Evolutionary conservation across 2,888 invertebrate genomes (phyloP), one percentile per base, ranked within the genome.

Genomic region (Dascillus cervinus): DNA sequence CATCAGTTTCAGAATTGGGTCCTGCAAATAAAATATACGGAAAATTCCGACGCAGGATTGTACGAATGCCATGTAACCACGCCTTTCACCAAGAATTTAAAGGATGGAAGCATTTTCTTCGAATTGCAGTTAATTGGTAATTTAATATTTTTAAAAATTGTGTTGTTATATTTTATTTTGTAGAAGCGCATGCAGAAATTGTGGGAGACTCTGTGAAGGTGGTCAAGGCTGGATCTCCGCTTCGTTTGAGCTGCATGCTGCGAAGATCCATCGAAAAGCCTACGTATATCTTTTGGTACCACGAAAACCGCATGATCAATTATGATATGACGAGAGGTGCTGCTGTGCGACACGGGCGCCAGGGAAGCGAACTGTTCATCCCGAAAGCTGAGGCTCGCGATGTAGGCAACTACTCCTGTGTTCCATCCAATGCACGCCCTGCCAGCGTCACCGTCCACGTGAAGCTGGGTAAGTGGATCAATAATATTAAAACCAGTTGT

Each of bases 251-350:
- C 22, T 83, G 83, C 50, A 69, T 78, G n/a, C 70, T 83, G 33
- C 71, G 75, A 50, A 68, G 76, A 24, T 76, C 78, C 4, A 80
- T 79, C 0, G 80, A 79, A 46, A 73, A 77, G 0, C 82, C 83
- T 0, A 73, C 72, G 1, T 83, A 79, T 56, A 79, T 82, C 23
- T 82, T 82, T 65, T 82, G 87, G 87, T 88, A 86, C 65, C 86
- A 86, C 58, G 81, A 82, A 56, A 80, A 79, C 52, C 70, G 82
- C 47, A 85, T 88, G 84, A 86, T 88, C 55, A 88, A 88, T 65
- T 88, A 85, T 55, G 86, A 88, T 60, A 59, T 77, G 26, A 82
- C 71, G 67, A 26, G 73, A 64, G 55, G 75, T 66, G 49, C 72
- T 61, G 62, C 73, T 64, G 67, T 70, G 22, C 58, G 66, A 27